A percentile compares a stretch with the other conserved stretches of the same genome.
phyloP scores from a whole-genome alignment of 2,888 invertebrate genomes.

The Andrena praecox region DNA sequence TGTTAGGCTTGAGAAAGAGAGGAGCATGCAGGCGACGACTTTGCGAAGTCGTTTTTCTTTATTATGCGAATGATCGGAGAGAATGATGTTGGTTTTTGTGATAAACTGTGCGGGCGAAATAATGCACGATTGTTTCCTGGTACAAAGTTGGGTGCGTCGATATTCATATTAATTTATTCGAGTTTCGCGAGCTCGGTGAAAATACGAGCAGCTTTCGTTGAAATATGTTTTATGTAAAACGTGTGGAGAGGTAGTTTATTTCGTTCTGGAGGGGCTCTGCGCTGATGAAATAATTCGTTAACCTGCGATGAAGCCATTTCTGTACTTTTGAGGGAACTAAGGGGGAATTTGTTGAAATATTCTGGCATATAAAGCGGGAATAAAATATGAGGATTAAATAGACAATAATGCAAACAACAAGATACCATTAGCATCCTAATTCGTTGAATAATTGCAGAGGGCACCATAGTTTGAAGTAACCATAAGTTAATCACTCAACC shows the following conservation, averaged over 20 bases:
- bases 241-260: neutral
- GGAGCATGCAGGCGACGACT: neutral
- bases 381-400: neutral
- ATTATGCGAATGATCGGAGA: neutral
- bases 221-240: neutral
- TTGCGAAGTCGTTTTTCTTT: neutral
- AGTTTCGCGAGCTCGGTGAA: neutral
- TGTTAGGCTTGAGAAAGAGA: no score
- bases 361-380: neutral
- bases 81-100: constrained; percentile 8
- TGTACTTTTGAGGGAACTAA: neutral
- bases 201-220: neutral
- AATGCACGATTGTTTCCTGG: constrained; percentile 1
- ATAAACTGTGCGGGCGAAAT: neutral
- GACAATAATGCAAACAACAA: neutral
- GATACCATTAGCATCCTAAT: neutral
- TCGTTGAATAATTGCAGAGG: neutral
- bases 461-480: neutral
- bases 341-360: neutral
- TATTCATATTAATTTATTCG: constrained; percentile 8
- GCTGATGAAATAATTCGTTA: no score
- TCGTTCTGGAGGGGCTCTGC: no score
- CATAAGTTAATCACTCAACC: neutral
- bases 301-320: neutral
- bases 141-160: constrained; percentile 19